These are phyloP conservation scores for Corapipo altera DNA, from an alignment of 2,113 vertebrate genomes.

Conservation along the genomic window DNA sequence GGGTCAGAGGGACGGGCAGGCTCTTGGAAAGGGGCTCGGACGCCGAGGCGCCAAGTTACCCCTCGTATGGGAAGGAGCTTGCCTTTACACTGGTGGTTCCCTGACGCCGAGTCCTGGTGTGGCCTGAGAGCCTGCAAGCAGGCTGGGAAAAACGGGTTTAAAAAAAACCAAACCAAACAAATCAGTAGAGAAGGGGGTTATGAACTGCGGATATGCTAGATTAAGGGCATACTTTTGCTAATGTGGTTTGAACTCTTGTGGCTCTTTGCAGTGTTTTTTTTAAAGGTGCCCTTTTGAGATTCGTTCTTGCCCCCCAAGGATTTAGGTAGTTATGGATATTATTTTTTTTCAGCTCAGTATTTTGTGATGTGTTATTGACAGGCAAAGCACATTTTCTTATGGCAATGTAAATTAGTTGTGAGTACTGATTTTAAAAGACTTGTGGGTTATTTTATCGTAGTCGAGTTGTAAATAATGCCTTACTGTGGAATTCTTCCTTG, in stretches of 20 bases:
- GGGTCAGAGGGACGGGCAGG: background rate
- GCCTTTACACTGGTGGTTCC: rapidly evolving
- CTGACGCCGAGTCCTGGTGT: background rate
- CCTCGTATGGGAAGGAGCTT: rapidly evolving
- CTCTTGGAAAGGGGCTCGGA: background rate
- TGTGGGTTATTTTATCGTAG: background rate
- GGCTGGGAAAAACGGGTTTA: rapidly evolving
- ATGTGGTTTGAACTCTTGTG: background rate
- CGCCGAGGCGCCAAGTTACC: rapidly evolving
- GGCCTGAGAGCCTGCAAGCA: background rate
- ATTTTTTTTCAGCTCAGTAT: background rate
- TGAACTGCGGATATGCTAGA: background rate
- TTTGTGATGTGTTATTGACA: background rate
- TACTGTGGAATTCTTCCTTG: background rate
- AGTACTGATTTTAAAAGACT: background rate
- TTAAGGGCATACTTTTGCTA: background rate
- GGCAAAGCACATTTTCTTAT: background rate
- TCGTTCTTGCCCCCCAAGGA: background rate
- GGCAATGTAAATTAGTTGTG: background rate
- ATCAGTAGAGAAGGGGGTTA: background rate
- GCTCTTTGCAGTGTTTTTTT: background rate
- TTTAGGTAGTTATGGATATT: background rate
- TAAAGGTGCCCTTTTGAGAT: background rate
- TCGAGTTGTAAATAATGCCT: background rate
- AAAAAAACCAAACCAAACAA: background rate